Base-by-base conservation (phyloP, 2,888 invertebrate genomes). In the Schizotus pectinicornis region DNA sequence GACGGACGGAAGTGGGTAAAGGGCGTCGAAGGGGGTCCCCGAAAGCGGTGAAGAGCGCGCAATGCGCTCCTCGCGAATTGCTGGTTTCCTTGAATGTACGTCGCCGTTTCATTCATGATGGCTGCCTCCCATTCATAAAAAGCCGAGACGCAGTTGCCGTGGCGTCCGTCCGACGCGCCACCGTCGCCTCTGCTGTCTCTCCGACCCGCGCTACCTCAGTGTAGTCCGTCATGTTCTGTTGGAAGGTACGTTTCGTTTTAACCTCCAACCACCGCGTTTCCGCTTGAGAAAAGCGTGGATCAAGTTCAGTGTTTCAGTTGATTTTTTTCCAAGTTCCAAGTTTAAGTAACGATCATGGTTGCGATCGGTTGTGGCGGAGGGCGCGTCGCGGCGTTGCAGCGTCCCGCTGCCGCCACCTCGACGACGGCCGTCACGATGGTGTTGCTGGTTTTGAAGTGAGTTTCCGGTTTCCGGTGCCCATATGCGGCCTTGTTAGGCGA, bases 121-220 rank as follows among this genome's bases (percentile, higher is more conserved):
- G 85, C 86, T 84, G 85, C 85, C 85, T 84, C 83, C 85, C 86
- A 86, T 86, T 86, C 86, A 86, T 86, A 86, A 86, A 86, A 86
- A 86, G 84, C 84, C 83, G 81, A 80, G 57, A 81, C 78, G 80
- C 12, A 36, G 35, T 60, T 56, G 71, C 81, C 69, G 65, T 64
- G 58, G 62, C 65, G 70, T 66, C 69, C 66, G 66, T 74, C 74
- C 57, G 70, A 78, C 65, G 74, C 75, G 77, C 76, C 71, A 72
- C 72, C 61, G 68, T 74, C 75, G 74, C 65, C 63, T 62, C 64
- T 62, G 61, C 63, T 64, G 65, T 59, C 68, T 65, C 67, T 66
- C 63, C 72, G 61, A 68, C 71, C 72, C 69, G 70, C 69, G 65
- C 69, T 59, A 63, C 68, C 53, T 68, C 67, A 71, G 71, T 71